These are phyloP conservation scores for Macaria notata DNA, from an alignment of 2,888 invertebrate genomes.

Conservation along the genomic window DNA sequence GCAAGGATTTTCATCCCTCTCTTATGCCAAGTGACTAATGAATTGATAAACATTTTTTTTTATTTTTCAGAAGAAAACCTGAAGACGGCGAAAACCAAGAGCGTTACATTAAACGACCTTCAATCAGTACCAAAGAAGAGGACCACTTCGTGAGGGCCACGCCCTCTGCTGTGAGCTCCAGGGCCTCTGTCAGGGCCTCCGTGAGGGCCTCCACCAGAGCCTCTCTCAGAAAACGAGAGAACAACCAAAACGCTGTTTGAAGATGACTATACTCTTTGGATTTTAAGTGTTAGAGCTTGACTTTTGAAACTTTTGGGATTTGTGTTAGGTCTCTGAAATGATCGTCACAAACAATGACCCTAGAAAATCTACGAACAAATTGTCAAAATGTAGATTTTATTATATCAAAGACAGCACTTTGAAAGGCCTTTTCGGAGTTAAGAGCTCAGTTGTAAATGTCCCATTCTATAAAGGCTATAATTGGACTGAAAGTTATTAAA, in stretches of 20 bases:
- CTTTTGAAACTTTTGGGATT: too few species aligned
- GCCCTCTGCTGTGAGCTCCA: constrained; percentile 60
- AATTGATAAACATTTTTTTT: neutral
- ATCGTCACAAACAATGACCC: too few species aligned
- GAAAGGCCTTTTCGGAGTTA: too few species aligned
- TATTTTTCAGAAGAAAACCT: constrained; percentile 45
- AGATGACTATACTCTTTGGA: neutral
- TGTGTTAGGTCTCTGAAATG: too few species aligned
- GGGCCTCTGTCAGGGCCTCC: constrained; percentile 69
- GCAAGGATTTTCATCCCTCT: too few species aligned
- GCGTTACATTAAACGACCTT: constrained; percentile 53
- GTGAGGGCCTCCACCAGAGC: constrained; percentile 51
- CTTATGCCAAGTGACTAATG: too few species aligned
- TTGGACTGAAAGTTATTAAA: too few species aligned
- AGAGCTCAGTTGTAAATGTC: too few species aligned
- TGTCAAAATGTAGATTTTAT: too few species aligned
- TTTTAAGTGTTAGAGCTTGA: neutral
- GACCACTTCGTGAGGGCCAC: constrained; percentile 60
- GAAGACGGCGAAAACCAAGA: constrained; percentile 49
- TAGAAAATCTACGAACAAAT: too few species aligned
- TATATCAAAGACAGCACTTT: too few species aligned
- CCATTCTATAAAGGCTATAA: too few species aligned
- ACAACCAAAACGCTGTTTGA: constrained; percentile 25
- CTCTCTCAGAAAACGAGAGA: constrained; percentile 29
- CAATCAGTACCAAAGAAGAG: constrained; percentile 40